Evolutionary conservation across 2,888 invertebrate species (phyloP).

Genomic region (Augochlorella aurata): DNA sequence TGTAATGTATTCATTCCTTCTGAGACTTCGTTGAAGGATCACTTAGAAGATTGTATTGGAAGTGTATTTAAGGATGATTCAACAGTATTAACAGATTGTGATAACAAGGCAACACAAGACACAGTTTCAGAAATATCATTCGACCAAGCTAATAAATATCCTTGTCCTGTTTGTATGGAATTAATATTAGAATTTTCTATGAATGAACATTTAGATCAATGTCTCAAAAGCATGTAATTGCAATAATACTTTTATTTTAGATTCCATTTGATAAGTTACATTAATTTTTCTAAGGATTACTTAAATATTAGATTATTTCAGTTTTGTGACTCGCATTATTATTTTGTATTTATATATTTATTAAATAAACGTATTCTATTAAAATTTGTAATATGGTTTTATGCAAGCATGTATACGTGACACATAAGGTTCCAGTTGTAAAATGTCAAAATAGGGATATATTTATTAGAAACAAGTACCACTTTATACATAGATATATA

Average conservation of each 20-base stretch:
- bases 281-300: too few species aligned
- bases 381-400: not conserved
- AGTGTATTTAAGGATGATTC: conserved; percentile 78
- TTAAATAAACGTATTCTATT: conserved; percentile 20
- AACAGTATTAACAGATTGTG: conserved; percentile 25
- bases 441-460: not conserved
- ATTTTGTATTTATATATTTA: conserved; percentile 28
- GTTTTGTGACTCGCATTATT: not conserved
- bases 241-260: not conserved
- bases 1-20: conserved; percentile 69
- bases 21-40: conserved; percentile 79
- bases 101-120: conserved; percentile 74
- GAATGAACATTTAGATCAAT: conserved; percentile 85
- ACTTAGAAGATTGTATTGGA: conserved; percentile 81
- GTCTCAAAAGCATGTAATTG: conserved; percentile 67
- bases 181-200: conserved; percentile 83
- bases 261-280: not conserved
- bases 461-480: conserved; percentile 6
- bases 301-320: too few species aligned
- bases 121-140: conserved; percentile 40
- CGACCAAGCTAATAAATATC: conserved; percentile 80
- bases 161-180: conserved; percentile 86
- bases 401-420: not conserved
- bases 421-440: not conserved
- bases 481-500: not conserved